phyloP scores from a whole-genome alignment of 2,113 vertebrate genomes.

The Trogon surrucura region DNA sequence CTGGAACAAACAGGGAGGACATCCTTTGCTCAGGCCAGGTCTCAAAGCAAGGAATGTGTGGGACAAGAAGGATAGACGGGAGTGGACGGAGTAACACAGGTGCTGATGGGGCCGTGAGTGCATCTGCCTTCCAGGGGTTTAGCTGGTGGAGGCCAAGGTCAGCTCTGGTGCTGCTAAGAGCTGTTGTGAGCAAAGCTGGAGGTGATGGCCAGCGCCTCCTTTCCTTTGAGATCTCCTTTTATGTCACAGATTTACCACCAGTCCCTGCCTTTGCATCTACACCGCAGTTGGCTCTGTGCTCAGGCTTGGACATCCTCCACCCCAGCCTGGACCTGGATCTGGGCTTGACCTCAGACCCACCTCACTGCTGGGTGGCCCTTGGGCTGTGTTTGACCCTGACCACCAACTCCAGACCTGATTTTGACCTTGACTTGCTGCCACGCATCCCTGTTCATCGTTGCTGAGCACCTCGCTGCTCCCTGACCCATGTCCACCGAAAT shows the following conservation, averaged over 20 bases:
- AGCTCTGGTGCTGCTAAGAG: not conserved
- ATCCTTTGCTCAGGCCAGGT: not conserved
- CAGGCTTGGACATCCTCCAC: not conserved
- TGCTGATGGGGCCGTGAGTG: rapidly evolving
- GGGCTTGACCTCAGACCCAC: not conserved
- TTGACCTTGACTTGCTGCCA: not conserved
- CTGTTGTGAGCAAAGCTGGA: not conserved
- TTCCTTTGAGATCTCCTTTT: not conserved
- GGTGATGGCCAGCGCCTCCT: not conserved
- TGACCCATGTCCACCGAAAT: not conserved
- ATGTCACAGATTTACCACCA: not conserved
- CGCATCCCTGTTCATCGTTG: not conserved
- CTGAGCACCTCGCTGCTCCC: not conserved
- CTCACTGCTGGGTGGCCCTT: not conserved
- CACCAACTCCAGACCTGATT: not conserved
- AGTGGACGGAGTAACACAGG: not conserved
- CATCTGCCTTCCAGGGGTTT: not conserved
- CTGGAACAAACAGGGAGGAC: not conserved
- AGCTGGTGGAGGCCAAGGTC: not conserved
- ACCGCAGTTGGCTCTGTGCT: not conserved
- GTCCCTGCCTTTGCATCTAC: not conserved
- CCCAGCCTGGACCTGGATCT: too few species aligned
- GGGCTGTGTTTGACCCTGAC: not conserved
- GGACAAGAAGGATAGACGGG: not conserved
- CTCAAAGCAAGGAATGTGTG: not conserved